Conservation (phyloP, 2,113 vertebrate genomes). For the Mustela lutreola region DNA sequence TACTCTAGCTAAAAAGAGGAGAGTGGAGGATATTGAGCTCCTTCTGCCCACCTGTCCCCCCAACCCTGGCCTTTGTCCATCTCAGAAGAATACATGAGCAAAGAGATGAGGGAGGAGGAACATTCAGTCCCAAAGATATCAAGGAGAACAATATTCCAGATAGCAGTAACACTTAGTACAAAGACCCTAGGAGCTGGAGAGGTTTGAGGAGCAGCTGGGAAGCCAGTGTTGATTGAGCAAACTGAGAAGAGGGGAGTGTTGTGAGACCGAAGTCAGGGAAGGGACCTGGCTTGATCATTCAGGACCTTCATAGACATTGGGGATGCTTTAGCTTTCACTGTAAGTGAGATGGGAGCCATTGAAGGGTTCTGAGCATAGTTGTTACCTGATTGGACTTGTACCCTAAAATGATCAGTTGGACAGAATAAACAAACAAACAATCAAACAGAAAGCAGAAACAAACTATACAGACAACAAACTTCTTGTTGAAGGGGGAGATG, state of each 20-base stretch:
- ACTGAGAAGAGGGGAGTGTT: neutral
- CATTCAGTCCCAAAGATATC: neutral
- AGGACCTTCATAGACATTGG: neutral
- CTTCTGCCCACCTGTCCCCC: neutral
- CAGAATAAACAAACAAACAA: neutral
- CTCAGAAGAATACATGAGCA: neutral
- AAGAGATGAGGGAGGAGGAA: neutral
- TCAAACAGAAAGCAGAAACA: neutral
- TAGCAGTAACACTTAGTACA: neutral
- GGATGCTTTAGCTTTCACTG: neutral
- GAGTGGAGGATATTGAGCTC: neutral
- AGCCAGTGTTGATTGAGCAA: neutral
- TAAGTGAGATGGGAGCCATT: neutral
- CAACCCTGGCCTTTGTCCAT: neutral
- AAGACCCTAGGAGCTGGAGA: neutral
- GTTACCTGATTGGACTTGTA: neutral
- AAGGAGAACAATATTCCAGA: neutral
- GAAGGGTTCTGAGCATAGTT: neutral
- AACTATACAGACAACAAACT: neutral
- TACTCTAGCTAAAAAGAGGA: neutral
- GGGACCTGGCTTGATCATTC: neutral
- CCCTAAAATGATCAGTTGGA: neutral
- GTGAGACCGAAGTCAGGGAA: neutral
- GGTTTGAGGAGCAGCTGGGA: neutral
- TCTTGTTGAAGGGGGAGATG: neutral